A percentile compares a stretch with the other conserved stretches of the same genome.
Evolutionary conservation across 1,140 invertebrate species (phyloP).

Genomic region (Tetragnatha versicolor): DNA sequence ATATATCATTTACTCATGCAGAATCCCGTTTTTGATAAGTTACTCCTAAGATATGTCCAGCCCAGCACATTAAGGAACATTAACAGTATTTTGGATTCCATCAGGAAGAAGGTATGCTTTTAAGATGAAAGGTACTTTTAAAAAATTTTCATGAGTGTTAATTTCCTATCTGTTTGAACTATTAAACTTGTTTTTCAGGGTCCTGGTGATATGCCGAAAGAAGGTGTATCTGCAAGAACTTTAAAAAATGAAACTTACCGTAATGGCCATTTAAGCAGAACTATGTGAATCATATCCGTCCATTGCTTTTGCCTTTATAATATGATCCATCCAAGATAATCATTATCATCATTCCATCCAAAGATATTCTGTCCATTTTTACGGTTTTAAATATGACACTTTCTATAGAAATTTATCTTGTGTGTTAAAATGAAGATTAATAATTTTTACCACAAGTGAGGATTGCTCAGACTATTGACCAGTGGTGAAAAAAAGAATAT

Average conservation of each 20-base stretch:
- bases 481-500: too few relatives aligned
- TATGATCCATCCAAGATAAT: too few relatives aligned
- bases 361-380: too few relatives aligned
- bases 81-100: slow-evolving; percentile 71
- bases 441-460: too few relatives aligned
- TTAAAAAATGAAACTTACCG: slow-evolving; percentile 44
- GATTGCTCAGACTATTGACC: too few relatives aligned
- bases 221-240: slow-evolving; percentile 49
- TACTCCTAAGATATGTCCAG: slow-evolving; percentile 73
- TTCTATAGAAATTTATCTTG: too few relatives aligned
- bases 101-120: slow-evolving; percentile 49
- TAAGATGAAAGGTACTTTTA: neutral
- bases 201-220: slow-evolving; percentile 55
- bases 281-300: slow-evolving; percentile 23
- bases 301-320: too few relatives aligned
- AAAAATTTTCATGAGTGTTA: slow-evolving; percentile 1
- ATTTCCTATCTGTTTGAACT: neutral
- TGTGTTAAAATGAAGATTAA: too few relatives aligned
- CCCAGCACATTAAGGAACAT: slow-evolving; percentile 73
- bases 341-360: too few relatives aligned
- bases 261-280: slow-evolving; percentile 37
- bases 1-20: slow-evolving; percentile 71
- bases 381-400: too few relatives aligned
- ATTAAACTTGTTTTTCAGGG: slow-evolving; percentile 45
- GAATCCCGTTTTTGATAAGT: slow-evolving; percentile 72